Base-by-base conservation (phyloP, 2,113 vertebrate species). In the Phrynosoma platyrhinos region DNA sequence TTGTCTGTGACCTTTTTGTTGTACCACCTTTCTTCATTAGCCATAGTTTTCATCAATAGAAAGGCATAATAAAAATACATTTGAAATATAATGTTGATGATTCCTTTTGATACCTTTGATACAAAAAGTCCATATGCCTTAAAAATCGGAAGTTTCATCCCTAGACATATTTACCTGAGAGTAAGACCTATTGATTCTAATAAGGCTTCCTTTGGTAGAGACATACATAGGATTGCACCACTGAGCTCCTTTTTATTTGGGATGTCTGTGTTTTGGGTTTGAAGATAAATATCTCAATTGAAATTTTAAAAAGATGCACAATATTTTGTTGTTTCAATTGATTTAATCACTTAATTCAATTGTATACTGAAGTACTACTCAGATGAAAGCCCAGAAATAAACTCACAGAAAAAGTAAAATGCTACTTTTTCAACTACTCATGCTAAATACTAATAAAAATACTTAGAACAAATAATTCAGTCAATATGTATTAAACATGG, bases 241-340 rank as follows among this genome's bases (percentile, higher is more conserved):
- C 58, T 68, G 23, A 25, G 5, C 66, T 25, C 66, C 4, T 8
- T 52, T 62, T 9, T 32, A 27, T 52, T 32, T 12, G 40, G 21
- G 25, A 71, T 18, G 25, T 21, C 47, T 86, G 64, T 25, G 32
- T 30, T 79, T 52, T 76, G 20, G 9, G 47, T 69, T 79, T 71
- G 9, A 8, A 74, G 2, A 52, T 14, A 78, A 62, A 86, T 78
- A 53, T 68, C 84, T 82, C 42, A 72, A 20, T 76, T 53, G 85
- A 84, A 62, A 79, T 47, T 25, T 78, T 82, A 27, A 0, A 18
- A 1, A 42, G 79, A 32, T 47, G 85, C 42, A 62, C 82, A 12
- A 14, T 20, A 4, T 36, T 89, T 72, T 64, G 64, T 32, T 0
- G 0, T 2, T 53, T 0, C 1, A 32, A 8, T 58, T 71, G 84